phyloP scores from a whole-genome alignment of 2,888 invertebrate species.

The Drosophila acutilabella region DNA sequence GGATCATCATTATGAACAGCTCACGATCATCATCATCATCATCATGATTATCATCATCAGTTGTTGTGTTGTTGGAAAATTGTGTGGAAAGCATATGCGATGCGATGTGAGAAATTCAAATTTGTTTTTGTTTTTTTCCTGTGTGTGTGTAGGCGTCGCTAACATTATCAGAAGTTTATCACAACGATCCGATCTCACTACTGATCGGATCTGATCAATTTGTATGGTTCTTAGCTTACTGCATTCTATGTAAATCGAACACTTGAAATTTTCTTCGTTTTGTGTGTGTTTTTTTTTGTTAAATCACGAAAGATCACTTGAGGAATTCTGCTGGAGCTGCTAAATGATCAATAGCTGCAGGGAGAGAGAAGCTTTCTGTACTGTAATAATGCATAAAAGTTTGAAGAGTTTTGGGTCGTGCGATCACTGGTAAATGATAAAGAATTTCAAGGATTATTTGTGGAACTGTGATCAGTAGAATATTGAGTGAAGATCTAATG shows the following conservation, averaged over 20 bases:
- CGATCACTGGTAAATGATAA: neutral
- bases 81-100: conserved; percentile 61
- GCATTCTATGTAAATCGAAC: conserved; percentile 23
- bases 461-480: neutral
- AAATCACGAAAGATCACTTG: conserved; percentile 32
- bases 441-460: neutral
- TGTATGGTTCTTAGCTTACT: conserved; percentile 3
- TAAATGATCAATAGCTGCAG: conserved; percentile 33
- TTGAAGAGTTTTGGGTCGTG: conserved; percentile 8
- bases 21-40: conserved; percentile 15
- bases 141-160: conserved; percentile 41
- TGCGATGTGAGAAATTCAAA: conserved; percentile 43
- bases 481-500: neutral
- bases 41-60: conserved; percentile 19
- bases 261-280: conserved; percentile 36
- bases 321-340: conserved; percentile 17
- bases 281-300: neutral
- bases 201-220: conserved; percentile 37
- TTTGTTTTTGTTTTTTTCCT: neutral
- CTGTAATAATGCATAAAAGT: neutral
- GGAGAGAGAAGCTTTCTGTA: neutral
- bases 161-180: conserved; percentile 24
- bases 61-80: conserved; percentile 33
- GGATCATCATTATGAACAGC: conserved; percentile 32
- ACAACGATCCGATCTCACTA: conserved; percentile 28